These are phyloP conservation scores for Drosophila carrolli DNA, from an alignment of 1,140 invertebrate species.

Conservation along the genomic window DNA sequence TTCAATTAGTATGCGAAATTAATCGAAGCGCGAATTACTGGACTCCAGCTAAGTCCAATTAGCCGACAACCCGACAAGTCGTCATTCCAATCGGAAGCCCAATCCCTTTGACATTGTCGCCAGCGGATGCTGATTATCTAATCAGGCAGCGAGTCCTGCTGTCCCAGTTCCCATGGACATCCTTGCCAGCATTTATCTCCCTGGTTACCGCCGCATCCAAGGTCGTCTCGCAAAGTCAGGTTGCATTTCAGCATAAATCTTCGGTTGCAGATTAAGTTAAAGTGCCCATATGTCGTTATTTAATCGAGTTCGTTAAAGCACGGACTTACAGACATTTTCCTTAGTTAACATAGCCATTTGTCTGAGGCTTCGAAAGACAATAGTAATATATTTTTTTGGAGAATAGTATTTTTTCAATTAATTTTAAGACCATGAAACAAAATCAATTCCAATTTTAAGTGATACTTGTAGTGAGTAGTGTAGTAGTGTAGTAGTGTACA, in stretches of 20 bases:
- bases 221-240: not conserved
- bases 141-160: not conserved
- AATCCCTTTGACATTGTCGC: not conserved
- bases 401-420: too few relatives aligned
- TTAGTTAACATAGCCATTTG: too few relatives aligned
- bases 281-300: too few relatives aligned
- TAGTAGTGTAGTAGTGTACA: too few relatives aligned
- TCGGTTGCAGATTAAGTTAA: too few relatives aligned
- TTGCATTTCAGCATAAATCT: not conserved
- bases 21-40: constrained; percentile 18
- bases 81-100: not conserved
- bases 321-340: too few relatives aligned
- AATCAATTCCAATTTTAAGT: too few relatives aligned
- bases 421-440: too few relatives aligned
- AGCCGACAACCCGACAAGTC: not conserved
- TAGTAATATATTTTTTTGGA: too few relatives aligned
- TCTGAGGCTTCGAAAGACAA: too few relatives aligned
- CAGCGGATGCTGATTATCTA: constrained; percentile 7
- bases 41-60: constrained; percentile 14
- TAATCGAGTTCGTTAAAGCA: too few relatives aligned
- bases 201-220: not conserved
- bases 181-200: constrained; percentile 20
- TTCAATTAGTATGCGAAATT: constrained; percentile 36
- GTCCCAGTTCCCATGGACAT: not conserved
- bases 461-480: too few relatives aligned